Conservation (phyloP, 2,797 vertebrate genomes). For the Anas acuta region DNA sequence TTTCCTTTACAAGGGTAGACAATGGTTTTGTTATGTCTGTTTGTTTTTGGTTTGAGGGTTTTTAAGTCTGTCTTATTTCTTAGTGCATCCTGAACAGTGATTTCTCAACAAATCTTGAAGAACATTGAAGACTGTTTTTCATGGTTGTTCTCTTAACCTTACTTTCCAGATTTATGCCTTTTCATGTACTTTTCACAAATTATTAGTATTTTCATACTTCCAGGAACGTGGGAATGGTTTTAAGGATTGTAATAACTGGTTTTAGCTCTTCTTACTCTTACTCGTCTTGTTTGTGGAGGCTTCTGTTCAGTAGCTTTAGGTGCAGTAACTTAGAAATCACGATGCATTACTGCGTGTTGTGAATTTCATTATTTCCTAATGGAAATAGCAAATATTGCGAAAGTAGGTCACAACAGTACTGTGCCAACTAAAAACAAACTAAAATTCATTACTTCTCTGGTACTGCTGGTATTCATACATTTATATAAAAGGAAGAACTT, state of each 20-base stretch:
- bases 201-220: neutral
- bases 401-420: neutral
- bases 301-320: neutral
- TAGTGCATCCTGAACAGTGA: neutral
- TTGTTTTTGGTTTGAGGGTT: neutral
- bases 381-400: neutral
- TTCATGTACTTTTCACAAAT: neutral
- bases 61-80: neutral
- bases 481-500: neutral
- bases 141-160: neutral
- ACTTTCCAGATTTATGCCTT: neutral
- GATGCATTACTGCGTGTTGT: neutral
- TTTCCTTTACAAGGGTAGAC: neutral
- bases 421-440: neutral
- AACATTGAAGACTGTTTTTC: neutral
- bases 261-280: neutral
- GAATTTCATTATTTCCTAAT: neutral
- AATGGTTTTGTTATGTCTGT: rapidly evolving
- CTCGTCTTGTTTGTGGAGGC: no score
- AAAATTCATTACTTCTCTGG: neutral
- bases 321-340: neutral
- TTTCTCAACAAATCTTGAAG: neutral
- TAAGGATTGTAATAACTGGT: neutral
- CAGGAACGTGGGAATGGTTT: neutral
- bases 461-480: neutral